Evolutionary conservation across 2,113 vertebrate genomes (phyloP).

Genomic region (Caracal caracal): DNA sequence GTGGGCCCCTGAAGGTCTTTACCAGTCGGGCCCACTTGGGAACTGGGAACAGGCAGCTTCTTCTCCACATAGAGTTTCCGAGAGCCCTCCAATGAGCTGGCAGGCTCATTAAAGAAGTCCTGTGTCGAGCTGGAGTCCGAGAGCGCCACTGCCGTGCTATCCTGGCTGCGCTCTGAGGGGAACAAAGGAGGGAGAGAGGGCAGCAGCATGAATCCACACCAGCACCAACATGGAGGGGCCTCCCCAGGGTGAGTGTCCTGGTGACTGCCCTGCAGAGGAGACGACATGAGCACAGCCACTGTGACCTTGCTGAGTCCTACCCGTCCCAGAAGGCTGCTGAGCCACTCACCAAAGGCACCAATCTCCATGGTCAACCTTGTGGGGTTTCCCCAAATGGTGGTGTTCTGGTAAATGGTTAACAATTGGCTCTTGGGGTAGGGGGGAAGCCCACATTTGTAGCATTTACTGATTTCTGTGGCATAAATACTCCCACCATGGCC

Average conservation of each 20-base stretch:
- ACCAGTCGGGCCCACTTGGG: constrained; percentile 75
- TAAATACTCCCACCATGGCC: background rate
- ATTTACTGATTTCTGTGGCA: background rate
- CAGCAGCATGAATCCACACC: background rate
- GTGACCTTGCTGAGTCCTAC: background rate
- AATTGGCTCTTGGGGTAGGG: background rate
- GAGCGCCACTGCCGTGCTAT: constrained; percentile 94
- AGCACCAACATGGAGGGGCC: background rate
- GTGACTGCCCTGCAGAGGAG: background rate
- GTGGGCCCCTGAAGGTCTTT: constrained; percentile 87
- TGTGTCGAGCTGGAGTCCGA: constrained; percentile 98
- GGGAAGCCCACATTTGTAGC: background rate
- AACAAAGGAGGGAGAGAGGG: constrained; percentile 23
- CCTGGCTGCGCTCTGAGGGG: constrained; percentile 95
- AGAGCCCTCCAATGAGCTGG: constrained; percentile 93
- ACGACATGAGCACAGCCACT: background rate
- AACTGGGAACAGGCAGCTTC: constrained; percentile 83
- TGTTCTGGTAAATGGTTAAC: background rate
- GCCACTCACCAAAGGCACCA: constrained; percentile 41
- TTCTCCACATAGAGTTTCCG: constrained; percentile 91
- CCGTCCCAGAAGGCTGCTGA: background rate
- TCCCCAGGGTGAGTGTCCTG: background rate
- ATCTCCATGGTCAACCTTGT: background rate
- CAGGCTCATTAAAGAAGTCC: constrained; percentile 94
- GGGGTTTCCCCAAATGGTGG: background rate